A percentile compares a stretch with the other conserved stretches of the same genome.
Conservation (phyloP, 1,140 invertebrate species). For the Magallana gigas region DNA sequence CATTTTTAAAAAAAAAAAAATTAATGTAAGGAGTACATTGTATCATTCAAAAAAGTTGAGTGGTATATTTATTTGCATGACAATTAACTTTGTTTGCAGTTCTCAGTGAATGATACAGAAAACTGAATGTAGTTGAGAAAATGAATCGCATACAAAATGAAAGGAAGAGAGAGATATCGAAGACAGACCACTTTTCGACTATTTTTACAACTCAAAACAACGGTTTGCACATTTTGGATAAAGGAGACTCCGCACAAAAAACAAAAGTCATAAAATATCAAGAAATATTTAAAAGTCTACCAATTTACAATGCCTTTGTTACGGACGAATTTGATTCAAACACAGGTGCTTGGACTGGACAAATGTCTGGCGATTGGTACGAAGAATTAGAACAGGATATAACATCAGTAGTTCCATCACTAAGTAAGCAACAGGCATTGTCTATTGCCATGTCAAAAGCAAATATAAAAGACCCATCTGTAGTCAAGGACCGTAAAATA, state of each 20-base stretch:
- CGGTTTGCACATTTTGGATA: constrained; percentile 3
- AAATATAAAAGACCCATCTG: not conserved
- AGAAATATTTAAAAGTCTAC: constrained; percentile 58
- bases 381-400: constrained; percentile 46
- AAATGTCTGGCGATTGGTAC: constrained; percentile 41
- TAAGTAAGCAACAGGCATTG: constrained; percentile 23
- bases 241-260: constrained; percentile 44
- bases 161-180: too few relatives aligned
- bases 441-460: constrained; percentile 31
- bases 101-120: too few relatives aligned
- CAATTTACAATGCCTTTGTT: constrained; percentile 46
- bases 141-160: too few relatives aligned
- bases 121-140: too few relatives aligned
- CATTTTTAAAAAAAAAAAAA: too few relatives aligned
- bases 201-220: not conserved
- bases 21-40: too few relatives aligned
- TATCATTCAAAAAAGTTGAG: too few relatives aligned
- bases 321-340: constrained; percentile 46
- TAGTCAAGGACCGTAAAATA: not conserved
- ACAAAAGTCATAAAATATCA: constrained; percentile 47
- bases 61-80: too few relatives aligned
- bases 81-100: too few relatives aligned
- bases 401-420: not conserved
- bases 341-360: constrained; percentile 47
- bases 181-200: too few relatives aligned